Evolutionary conservation across 2,113 vertebrate species (phyloP).

Genomic region (Myrmophylax atrothorax): DNA sequence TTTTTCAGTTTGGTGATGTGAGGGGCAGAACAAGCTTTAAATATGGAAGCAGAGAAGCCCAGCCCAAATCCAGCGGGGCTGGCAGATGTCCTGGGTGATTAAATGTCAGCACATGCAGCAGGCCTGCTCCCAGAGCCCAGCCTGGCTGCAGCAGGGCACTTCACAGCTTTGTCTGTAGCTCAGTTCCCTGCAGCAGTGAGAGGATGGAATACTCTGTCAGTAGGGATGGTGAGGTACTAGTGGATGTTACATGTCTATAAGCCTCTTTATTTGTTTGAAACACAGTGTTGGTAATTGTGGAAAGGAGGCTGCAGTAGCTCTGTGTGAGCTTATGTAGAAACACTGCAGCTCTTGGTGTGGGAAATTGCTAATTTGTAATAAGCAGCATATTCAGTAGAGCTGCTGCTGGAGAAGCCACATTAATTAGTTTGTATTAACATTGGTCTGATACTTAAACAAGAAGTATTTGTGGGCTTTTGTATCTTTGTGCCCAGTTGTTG

Average conservation of each 20-base stretch:
- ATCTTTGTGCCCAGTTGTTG: not conserved
- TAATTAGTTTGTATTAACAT: not conserved
- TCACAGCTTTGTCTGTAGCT: not conserved
- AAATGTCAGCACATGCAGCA: constrained; percentile 55
- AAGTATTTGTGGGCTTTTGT: not conserved
- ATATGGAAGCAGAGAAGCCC: not conserved
- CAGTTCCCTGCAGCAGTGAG: not conserved
- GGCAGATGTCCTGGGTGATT: constrained; percentile 65
- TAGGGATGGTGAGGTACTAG: not conserved
- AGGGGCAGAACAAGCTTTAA: not conserved
- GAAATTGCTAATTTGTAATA: not conserved
- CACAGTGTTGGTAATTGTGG: not conserved
- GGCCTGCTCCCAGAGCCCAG: not conserved
- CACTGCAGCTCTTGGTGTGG: not conserved
- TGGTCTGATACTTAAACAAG: not conserved
- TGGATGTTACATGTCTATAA: accelerated
- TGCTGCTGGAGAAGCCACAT: not conserved
- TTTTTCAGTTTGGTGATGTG: not conserved
- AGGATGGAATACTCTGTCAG: not conserved
- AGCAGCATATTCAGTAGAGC: not conserved
- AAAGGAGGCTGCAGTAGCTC: not conserved
- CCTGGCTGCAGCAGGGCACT: not conserved
- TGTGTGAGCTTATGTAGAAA: not conserved
- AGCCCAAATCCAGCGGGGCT: not conserved
- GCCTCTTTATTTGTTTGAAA: not conserved